These are phyloP conservation scores for Tipula vernalis DNA, from an alignment of 2,888 invertebrate species.

Conservation along the genomic window DNA sequence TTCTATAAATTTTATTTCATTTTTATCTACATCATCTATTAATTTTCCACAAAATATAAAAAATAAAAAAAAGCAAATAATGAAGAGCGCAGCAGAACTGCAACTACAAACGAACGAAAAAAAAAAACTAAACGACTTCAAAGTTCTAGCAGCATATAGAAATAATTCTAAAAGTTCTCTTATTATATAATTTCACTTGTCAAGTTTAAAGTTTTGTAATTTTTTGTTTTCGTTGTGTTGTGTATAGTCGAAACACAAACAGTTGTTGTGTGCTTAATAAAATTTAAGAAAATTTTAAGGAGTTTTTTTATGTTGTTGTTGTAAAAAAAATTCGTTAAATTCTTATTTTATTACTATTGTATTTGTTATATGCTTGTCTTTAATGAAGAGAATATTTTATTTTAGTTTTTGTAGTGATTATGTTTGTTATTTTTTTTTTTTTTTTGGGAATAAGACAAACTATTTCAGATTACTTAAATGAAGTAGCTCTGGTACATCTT, in stretches of 20 bases:
- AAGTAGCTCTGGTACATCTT: neutral
- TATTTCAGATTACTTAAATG: neutral
- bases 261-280: neutral
- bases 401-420: neutral
- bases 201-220: neutral
- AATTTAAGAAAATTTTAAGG: neutral
- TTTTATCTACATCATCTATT: neutral
- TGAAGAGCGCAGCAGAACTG: neutral
- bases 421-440: neutral
- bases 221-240: neutral
- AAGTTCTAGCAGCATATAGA: neutral
- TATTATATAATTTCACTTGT: neutral
- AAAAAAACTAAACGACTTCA: neutral
- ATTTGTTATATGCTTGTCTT: neutral
- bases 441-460: neutral
- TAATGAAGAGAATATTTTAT: neutral
- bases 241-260: neutral
- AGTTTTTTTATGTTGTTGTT: neutral
- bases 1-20: neutral
- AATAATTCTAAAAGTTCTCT: neutral
- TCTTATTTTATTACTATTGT: neutral
- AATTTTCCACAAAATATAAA: neutral
- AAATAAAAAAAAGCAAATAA: neutral
- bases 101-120: neutral
- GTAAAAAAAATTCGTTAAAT: neutral